Conservation (phyloP, 2,888 invertebrate species). For the Cerastoderma edule region DNA sequence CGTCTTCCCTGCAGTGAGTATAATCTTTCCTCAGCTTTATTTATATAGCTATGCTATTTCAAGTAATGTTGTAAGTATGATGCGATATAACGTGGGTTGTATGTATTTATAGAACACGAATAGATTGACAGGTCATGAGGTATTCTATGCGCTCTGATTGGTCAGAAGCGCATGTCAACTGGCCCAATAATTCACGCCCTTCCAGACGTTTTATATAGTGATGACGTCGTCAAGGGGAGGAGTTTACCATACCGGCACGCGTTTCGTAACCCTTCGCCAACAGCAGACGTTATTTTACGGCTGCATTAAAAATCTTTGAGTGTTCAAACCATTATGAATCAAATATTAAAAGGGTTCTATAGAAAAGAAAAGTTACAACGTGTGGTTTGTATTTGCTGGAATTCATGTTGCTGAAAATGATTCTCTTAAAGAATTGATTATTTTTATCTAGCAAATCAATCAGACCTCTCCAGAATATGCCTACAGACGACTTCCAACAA, state of each 20-base stretch:
- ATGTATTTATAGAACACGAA: slow-evolving; percentile 11
- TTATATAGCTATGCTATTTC: slow-evolving; percentile 7
- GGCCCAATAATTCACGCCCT: slow-evolving; percentile 20
- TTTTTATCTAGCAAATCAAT: too few relatives aligned
- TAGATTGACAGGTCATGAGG: slow-evolving; percentile 10
- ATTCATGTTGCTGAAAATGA: too few relatives aligned
- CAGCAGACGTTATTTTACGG: neutral
- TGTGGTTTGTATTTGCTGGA: too few relatives aligned
- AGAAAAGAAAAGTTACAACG: too few relatives aligned
- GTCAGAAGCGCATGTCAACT: slow-evolving; percentile 12
- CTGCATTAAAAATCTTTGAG: too few relatives aligned
- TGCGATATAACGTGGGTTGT: neutral
- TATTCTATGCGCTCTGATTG: neutral
- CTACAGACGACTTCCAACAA: too few relatives aligned
- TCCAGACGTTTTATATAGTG: slow-evolving; percentile 11
- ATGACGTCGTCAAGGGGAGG: slow-evolving; percentile 11
- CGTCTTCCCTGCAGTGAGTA: neutral
- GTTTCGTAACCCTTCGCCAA: neutral
- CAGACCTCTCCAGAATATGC: too few relatives aligned
- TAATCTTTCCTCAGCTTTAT: neutral
- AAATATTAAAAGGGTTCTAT: too few relatives aligned
- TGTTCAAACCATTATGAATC: too few relatives aligned
- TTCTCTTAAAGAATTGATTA: too few relatives aligned
- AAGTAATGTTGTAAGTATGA: slow-evolving; percentile 16
- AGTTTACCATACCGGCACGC: slow-evolving; percentile 14